These are phyloP conservation scores for Oenanthe oenanthe DNA, from an alignment of 2,113 vertebrate genomes.

Conservation along the genomic window DNA sequence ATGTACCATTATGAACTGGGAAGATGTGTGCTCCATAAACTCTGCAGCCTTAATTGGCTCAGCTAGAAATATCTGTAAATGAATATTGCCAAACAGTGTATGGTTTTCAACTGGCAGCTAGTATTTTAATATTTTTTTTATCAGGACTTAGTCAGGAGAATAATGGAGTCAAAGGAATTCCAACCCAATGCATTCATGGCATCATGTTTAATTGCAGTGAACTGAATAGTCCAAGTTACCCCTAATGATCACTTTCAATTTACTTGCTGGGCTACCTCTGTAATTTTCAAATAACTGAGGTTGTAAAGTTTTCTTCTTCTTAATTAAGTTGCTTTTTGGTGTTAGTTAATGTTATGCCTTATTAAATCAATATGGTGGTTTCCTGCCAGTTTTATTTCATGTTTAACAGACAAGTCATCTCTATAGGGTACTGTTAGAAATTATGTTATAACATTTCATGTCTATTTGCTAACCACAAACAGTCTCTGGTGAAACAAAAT, in stretches of 20 bases:
- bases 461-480: constrained; percentile 55
- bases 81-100: neutral
- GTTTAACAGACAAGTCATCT: constrained; percentile 52
- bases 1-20: neutral
- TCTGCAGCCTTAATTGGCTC: neutral
- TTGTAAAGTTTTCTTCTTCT: constrained; percentile 40
- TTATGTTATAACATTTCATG: constrained; percentile 44
- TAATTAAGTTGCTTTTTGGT: constrained; percentile 10
- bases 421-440: constrained; percentile 62
- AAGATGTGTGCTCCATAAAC: neutral
- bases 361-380: constrained; percentile 22
- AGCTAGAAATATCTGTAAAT: constrained; percentile 4
- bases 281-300: constrained; percentile 59
- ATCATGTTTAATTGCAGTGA: neutral
- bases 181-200: neutral
- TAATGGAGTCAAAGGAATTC: neutral
- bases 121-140: neutral
- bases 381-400: constrained; percentile 40
- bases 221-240: neutral
- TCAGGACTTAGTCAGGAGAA: neutral
- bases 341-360: constrained; percentile 36
- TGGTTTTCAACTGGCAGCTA: neutral
- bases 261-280: constrained; percentile 8
- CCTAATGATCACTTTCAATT: constrained; percentile 2
- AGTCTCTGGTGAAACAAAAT: constrained; percentile 37